Base-by-base conservation (phyloP, 2,113 vertebrate genomes). In the Eulacestoma nigropectus region DNA sequence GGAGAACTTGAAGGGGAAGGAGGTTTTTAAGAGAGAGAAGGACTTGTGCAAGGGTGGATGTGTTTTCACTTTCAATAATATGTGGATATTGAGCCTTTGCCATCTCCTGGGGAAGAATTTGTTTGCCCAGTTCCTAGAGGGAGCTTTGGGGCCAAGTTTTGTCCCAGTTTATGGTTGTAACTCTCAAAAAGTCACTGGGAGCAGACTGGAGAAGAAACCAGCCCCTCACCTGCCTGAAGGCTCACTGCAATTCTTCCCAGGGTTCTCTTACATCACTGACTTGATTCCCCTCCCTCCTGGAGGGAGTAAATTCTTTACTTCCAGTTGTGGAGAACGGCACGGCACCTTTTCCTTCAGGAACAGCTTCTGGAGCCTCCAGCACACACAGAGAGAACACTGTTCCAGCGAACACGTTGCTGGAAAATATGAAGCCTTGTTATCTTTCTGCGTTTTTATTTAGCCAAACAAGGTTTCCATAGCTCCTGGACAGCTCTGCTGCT, bases 391-490 rank as follows among this genome's bases (percentile, higher is more conserved):
- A 84, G 60, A 84, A 1, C 15, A 9, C 79, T 75, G 93, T 90
- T 97, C 88, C 83, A 68, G 68, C 4, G 8, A 72, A 72, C 79
- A 41, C 3, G 0, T 19, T 78, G 76, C 83, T 95, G 93, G 96
- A 95, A 93, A 95, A 96, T 84, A 86, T 86, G 92, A 96, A 94
- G 73, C 62, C 64, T 64, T 82, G 19, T 69, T 74, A 64, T 89
- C 87, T 79, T 62, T 62, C 30, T 69, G 57, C 6, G 0, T 44
- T 85, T 92, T 94, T 87, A 62, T 83, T 87, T 68, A 84, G 94
- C 87, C 67, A 70, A 81, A 81, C 93, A 93, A 94, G 91, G 92
- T 92, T 90, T 87, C 93, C 87, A 73, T 90, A 75, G 91, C 90
- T 93, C 73, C 82, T 67, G 79, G 83, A 89, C 59, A 53, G 57